These are phyloP conservation scores for Philopotamus ludificatus DNA, from an alignment of 1,140 invertebrate species.

Conservation along the genomic window DNA sequence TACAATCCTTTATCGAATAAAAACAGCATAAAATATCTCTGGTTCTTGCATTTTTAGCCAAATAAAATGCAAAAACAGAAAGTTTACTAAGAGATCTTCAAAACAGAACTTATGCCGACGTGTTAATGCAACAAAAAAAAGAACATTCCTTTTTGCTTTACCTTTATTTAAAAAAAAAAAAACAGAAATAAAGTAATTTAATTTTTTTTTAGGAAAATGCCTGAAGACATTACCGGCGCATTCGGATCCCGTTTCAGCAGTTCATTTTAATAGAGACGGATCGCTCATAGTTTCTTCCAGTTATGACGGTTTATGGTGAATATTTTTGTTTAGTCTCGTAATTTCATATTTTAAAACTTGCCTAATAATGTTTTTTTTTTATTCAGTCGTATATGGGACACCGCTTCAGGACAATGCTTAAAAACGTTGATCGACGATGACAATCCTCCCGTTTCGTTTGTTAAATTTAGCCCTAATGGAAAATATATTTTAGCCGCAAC, in stretches of 20 bases:
- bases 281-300: conserved; percentile 97
- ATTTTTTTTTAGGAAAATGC: conserved; percentile 72
- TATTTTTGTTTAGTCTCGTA: background rate
- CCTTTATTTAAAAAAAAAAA: no score
- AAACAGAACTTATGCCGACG: no score
- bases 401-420: conserved; percentile 96
- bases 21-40: no score
- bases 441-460: conserved; percentile 99
- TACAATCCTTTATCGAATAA: no score
- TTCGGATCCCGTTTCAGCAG: conserved; percentile 98
- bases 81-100: no score
- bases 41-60: no score
- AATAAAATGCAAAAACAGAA: no score
- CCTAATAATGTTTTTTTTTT: conserved; percentile 31
- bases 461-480: conserved; percentile 99
- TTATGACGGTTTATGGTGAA: conserved; percentile 97
- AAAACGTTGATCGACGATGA: conserved; percentile 98
- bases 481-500: conserved; percentile 99
- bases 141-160: no score
- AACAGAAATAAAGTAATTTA: background rate
- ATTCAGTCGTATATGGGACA: conserved; percentile 98
- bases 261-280: conserved; percentile 98
- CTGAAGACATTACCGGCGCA: conserved; percentile 98
- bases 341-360: background rate
- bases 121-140: no score